phyloP scores from a whole-genome alignment of 2,797 vertebrate species.

The Sandelia bainsii region DNA sequence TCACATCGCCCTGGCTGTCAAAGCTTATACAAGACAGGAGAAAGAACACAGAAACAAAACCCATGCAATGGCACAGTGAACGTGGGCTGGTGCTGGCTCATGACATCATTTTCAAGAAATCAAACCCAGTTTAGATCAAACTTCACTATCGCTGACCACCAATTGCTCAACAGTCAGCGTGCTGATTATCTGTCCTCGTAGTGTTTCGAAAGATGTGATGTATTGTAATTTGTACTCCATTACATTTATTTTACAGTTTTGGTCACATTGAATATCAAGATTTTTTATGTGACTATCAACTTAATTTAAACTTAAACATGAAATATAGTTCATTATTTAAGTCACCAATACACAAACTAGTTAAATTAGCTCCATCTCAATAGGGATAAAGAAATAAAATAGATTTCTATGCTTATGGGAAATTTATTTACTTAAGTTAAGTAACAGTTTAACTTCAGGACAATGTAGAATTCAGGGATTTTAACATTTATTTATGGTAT shows the following conservation, averaged over 20 bases:
- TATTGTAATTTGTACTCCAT: no score
- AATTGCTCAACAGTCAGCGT: conserved; percentile 51
- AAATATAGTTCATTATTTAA: neutral
- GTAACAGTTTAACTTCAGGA: no score
- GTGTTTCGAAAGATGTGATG: conserved; percentile 52
- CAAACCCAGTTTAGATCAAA: conserved; percentile 28
- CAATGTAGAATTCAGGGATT: no score
- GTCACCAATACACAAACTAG: neutral
- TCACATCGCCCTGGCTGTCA: conserved; percentile 61
- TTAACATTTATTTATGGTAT: neutral
- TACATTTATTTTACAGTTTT: no score
- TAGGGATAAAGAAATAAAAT: neutral
- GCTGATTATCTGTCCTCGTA: conserved; percentile 44
- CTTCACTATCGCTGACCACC: conserved; percentile 11
- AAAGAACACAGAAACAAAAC: conserved; percentile 38
- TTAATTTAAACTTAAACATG: no score
- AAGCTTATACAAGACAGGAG: conserved; percentile 38
- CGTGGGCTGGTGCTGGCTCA: conserved; percentile 11
- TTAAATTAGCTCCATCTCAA: neutral
- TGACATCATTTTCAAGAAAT: conserved; percentile 41
- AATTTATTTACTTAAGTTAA: no score
- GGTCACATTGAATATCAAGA: no score
- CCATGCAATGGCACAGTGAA: conserved; percentile 5
- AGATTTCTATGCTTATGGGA: no score
- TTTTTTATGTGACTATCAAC: no score